These are phyloP conservation scores for Pteruthius melanotis DNA, from an alignment of 2,113 vertebrate species.

Conservation along the genomic window DNA sequence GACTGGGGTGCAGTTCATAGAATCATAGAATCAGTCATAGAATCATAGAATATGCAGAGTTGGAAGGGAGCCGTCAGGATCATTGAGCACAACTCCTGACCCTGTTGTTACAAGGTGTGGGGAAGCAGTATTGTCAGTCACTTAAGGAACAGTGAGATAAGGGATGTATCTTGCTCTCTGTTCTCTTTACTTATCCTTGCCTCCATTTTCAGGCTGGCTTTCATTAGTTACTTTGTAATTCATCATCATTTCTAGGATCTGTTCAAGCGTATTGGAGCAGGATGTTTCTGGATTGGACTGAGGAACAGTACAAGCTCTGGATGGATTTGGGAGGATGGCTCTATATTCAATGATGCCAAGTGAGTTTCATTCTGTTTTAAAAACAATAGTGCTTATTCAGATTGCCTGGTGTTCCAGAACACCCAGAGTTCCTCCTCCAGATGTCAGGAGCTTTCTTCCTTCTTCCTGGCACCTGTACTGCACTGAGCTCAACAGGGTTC, in stretches of 20 bases:
- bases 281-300: constrained; percentile 28
- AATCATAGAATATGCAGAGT: neutral
- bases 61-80: neutral
- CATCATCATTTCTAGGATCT: constrained; percentile 11
- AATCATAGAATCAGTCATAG: neutral
- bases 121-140: neutral
- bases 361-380: constrained; percentile 23
- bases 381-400: neutral
- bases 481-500: neutral
- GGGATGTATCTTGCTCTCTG: neutral
- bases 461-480: neutral
- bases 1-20: neutral
- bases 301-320: neutral
- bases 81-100: rapidly evolving
- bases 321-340: constrained; percentile 48
- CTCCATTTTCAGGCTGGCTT: neutral
- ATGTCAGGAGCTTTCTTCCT: neutral
- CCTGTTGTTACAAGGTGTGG: neutral
- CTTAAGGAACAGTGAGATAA: neutral
- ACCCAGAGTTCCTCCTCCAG: neutral
- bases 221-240: neutral
- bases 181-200: neutral
- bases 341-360: neutral
- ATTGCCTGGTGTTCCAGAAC: neutral
- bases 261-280: neutral